phyloP scores from a whole-genome alignment of 2,113 vertebrate genomes.

The Morphnarchus princeps region DNA sequence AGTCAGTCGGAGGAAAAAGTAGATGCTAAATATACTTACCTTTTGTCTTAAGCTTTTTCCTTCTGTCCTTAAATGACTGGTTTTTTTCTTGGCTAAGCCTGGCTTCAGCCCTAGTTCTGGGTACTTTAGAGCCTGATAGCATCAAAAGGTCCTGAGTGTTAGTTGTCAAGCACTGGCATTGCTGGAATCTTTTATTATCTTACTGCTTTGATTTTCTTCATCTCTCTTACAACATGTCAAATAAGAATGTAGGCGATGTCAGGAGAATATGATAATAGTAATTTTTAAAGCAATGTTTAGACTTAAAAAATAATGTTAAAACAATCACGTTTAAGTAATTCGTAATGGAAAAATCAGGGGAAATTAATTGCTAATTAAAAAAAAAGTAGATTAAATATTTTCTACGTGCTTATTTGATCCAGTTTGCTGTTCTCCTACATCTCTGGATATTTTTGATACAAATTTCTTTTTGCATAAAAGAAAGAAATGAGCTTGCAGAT shows the following conservation, averaged over 20 bases:
- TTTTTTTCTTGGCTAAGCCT: background rate
- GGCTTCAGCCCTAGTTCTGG: background rate
- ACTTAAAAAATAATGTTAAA: constrained; percentile 1
- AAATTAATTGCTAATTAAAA: background rate
- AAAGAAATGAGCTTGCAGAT: background rate
- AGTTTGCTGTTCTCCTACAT: background rate
- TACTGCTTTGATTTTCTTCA: constrained; percentile 12
- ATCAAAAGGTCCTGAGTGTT: background rate
- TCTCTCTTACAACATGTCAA: background rate
- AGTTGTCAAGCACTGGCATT: background rate
- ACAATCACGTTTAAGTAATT: background rate
- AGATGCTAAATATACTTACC: background rate
- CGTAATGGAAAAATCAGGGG: background rate
- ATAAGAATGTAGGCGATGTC: background rate
- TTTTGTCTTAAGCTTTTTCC: background rate
- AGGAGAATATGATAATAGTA: background rate
- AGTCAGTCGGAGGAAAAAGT: background rate
- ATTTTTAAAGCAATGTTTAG: constrained; percentile 22
- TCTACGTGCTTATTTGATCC: background rate
- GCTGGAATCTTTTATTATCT: background rate
- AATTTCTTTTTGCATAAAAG: background rate
- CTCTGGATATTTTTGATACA: background rate
- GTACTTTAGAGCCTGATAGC: background rate
- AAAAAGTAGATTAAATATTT: background rate
- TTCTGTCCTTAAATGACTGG: background rate